phyloP scores from a whole-genome alignment of 2,797 vertebrate species.

The Onychomys torridus region DNA sequence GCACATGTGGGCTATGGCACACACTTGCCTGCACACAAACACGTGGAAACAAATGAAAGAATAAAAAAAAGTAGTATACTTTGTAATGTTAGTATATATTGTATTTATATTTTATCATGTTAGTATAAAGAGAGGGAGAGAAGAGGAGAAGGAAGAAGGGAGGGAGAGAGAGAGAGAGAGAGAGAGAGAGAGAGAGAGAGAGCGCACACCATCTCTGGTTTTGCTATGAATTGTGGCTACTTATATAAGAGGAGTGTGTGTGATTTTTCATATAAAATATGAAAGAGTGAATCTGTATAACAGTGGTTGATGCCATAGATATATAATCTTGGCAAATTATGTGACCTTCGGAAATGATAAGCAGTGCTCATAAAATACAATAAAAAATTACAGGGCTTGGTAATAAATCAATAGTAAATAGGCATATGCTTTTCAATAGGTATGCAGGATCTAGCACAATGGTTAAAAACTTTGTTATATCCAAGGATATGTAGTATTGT shows the following conservation, averaged over 20 bases:
- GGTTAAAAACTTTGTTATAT: background rate
- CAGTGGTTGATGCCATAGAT: background rate
- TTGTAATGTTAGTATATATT: background rate
- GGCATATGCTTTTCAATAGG: rapidly evolving
- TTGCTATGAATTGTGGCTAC: background rate
- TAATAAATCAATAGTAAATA: background rate
- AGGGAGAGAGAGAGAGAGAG: background rate
- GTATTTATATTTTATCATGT: background rate
- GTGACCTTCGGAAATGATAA: background rate
- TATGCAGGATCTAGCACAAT: background rate
- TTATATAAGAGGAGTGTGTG: background rate
- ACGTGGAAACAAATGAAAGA: background rate
- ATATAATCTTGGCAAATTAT: background rate
- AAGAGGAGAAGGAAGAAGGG: no score
- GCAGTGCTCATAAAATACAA: background rate
- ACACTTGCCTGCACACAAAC: background rate
- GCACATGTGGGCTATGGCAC: background rate
- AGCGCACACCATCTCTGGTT: rapidly evolving
- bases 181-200: background rate
- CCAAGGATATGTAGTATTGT: background rate
- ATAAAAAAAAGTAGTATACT: background rate
- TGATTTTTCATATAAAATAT: background rate
- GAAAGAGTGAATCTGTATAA: rapidly evolving
- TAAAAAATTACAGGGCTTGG: background rate
- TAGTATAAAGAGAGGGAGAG: background rate